phyloP scores from a whole-genome alignment of 2,888 invertebrate species.

The Eristalis pertinax region DNA sequence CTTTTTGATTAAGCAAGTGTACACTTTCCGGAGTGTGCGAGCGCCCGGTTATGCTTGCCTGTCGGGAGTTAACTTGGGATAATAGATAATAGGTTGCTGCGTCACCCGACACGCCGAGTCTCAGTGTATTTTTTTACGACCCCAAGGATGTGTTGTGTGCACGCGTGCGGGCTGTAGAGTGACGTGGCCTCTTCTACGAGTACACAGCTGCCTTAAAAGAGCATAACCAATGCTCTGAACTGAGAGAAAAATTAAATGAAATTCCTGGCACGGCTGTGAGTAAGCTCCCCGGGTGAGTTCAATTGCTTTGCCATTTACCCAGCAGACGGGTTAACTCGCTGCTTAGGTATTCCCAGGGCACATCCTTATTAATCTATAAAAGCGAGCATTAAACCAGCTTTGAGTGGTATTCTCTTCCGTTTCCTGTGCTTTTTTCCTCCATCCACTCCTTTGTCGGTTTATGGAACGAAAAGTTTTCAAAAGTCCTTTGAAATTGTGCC shows the following conservation, averaged over 20 bases:
- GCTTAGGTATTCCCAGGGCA: conserved; percentile 1
- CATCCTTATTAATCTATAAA: conserved; percentile 35
- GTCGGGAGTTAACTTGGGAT: conserved; percentile 1
- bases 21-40: background rate
- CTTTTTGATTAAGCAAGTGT: conserved; percentile 45
- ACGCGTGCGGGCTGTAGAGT: background rate
- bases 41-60: background rate
- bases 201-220: background rate
- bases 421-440: background rate
- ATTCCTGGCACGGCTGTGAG: background rate
- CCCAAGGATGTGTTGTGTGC: background rate
- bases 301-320: conserved; percentile 22
- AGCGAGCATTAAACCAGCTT: conserved; percentile 1
- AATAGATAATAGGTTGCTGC: conserved; percentile 2
- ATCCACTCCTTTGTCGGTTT: background rate
- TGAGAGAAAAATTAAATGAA: background rate
- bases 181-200: background rate
- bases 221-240: conserved; percentile 6
- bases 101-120: background rate
- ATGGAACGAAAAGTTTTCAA: background rate
- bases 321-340: background rate
- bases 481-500: background rate
- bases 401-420: background rate
- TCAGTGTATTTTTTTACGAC: background rate
- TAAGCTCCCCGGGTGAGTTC: conserved; percentile 23